Percentiles rank a stretch among this genome's conserved stretches.
Evolutionary conservation across 92 coral and sea anemone species (phyloP).

Genomic region (Paragorgia papillata): DNA sequence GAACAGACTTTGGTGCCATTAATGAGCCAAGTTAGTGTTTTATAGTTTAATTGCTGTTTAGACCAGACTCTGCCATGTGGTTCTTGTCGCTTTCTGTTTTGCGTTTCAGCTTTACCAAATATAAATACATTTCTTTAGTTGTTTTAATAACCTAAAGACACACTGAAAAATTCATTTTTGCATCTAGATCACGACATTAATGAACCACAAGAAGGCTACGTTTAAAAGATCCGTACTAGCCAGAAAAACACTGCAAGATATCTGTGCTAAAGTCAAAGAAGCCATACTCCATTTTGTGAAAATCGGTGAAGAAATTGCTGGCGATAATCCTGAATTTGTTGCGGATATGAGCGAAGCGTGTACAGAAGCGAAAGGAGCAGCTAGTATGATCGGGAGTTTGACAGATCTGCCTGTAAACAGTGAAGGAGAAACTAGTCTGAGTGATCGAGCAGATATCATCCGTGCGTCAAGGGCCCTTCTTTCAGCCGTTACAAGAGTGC

Average conservation of each 20-base stretch:
- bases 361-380: slow-evolving; percentile 91
- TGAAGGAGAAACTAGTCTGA: slow-evolving; percentile 56
- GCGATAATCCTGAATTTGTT: slow-evolving; percentile 88
- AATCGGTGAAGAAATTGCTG: slow-evolving; percentile 95
- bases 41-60: too few relatives aligned
- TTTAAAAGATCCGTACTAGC: slow-evolving; percentile 72
- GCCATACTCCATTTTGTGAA: slow-evolving; percentile 89
- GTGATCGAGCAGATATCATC: slow-evolving; percentile 78
- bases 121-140: background rate
- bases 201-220: slow-evolving; percentile 84
- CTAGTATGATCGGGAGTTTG: slow-evolving; percentile 77
- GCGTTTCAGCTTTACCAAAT: background rate
- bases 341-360: slow-evolving; percentile 93
- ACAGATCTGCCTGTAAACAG: slow-evolving; percentile 61
- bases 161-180: background rate
- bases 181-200: slow-evolving; percentile 85
- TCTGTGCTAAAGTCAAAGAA: slow-evolving; percentile 75
- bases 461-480: slow-evolving; percentile 87
- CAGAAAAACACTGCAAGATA: slow-evolving; percentile 73
- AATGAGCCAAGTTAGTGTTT: slow-evolving; percentile 80
- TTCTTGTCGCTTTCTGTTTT: background rate
- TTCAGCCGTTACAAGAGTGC: slow-evolving; percentile 90
- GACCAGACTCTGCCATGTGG: background rate
- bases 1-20: slow-evolving; percentile 96
- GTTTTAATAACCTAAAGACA: background rate